Conservation (phyloP, 2,888 invertebrate genomes). For the Beris morrisii region DNA sequence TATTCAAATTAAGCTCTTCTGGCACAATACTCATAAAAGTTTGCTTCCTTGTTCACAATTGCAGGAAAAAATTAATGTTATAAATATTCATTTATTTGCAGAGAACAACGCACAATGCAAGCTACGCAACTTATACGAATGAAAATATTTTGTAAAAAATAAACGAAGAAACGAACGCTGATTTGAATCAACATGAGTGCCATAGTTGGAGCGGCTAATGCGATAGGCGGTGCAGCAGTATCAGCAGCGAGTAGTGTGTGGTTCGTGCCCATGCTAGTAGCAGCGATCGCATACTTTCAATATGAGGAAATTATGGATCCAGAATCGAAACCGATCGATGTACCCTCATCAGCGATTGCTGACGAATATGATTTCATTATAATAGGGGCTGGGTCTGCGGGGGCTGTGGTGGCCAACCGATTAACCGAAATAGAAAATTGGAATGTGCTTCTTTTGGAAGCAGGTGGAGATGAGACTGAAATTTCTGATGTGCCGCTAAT, state of each 20-base stretch:
- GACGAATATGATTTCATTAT: conserved; percentile 81
- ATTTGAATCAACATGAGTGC: conserved; percentile 61
- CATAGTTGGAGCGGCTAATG: conserved; percentile 66
- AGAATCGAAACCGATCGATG: conserved; percentile 75
- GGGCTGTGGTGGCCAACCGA: conserved; percentile 61
- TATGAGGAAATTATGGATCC: conserved; percentile 84
- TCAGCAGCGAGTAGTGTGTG: conserved; percentile 71
- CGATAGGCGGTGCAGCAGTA: conserved; percentile 69
- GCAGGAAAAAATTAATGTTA: too few species aligned
- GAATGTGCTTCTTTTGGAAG: conserved; percentile 58
- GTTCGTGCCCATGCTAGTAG: conserved; percentile 82
- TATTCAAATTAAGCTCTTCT: too few species aligned
- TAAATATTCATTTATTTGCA: too few species aligned
- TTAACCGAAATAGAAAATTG: conserved; percentile 56
- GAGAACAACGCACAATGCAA: too few species aligned
- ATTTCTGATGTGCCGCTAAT: conserved; percentile 86
- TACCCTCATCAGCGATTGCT: conserved; percentile 64
- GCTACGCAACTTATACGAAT: too few species aligned
- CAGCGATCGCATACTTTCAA: conserved; percentile 84
- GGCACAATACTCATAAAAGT: too few species aligned
- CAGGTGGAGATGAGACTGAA: conserved; percentile 73
- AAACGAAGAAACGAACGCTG: too few species aligned
- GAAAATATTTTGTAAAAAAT: too few species aligned
- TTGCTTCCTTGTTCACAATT: too few species aligned
- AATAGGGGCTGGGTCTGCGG: conserved; percentile 85